Percentiles rank a stretch among this genome's conserved stretches.
Conservation (phyloP, 2,888 invertebrate genomes). For the Blastobasis adustella region DNA sequence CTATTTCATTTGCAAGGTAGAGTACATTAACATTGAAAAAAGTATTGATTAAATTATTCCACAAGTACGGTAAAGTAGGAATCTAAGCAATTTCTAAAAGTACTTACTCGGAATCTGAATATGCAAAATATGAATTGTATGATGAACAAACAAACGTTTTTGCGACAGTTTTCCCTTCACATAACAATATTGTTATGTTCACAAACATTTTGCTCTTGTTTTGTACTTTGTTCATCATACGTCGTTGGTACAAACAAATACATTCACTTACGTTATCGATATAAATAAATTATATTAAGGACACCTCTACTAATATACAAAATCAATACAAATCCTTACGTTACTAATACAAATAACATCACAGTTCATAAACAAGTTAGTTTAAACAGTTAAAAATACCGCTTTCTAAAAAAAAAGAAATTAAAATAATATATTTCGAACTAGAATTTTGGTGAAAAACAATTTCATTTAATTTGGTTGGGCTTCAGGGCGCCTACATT, state of each 20-base stretch:
- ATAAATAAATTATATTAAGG: conserved; percentile 72
- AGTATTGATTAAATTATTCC: no score
- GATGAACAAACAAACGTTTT: no score
- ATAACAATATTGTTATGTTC: no score
- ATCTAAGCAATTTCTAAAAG: no score
- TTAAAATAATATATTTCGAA: conserved; percentile 37
- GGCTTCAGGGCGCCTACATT: conserved; percentile 48
- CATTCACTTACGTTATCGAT: conserved; percentile 30
- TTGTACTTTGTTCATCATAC: no score
- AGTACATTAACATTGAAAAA: no score
- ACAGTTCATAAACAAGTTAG: conserved; percentile 74
- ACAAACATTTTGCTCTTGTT: no score
- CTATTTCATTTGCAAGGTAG: neutral
- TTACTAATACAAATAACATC: conserved; percentile 74
- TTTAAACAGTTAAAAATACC: conserved; percentile 54
- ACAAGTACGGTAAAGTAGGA: no score
- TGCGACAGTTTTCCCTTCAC: no score
- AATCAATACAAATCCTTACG: conserved; percentile 69
- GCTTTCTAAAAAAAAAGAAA: conserved; percentile 55
- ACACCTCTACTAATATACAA: conserved; percentile 72
- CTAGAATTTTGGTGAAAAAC: conserved; percentile 49
- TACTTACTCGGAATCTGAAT: no score
- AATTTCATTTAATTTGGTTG: conserved; percentile 54
- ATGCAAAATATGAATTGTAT: no score
- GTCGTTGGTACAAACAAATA: conserved; percentile 28